Conservation (phyloP, 2,113 vertebrate species). For the Anoplopoma fimbria region DNA sequence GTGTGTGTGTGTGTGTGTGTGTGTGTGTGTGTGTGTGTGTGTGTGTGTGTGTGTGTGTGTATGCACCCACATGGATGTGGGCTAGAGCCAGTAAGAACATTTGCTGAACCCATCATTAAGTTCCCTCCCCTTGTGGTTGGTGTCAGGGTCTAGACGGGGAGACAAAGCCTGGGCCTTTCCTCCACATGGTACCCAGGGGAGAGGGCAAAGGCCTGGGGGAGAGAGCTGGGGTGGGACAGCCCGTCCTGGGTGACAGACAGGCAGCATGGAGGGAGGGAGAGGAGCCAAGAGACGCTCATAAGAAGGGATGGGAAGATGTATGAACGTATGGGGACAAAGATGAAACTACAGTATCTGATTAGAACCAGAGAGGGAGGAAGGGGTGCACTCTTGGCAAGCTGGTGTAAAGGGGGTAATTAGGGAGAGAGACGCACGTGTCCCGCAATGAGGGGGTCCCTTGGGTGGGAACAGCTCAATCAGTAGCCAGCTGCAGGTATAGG, state of each 20-base stretch:
- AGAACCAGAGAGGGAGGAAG: conserved; percentile 31
- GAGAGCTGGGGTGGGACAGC: conserved; percentile 44
- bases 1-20: conserved; percentile 7
- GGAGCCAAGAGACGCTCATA: neutral
- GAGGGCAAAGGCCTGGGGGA: conserved; percentile 71
- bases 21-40: conserved; percentile 8
- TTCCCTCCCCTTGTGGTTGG: conserved; percentile 66
- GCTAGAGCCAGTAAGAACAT: conserved; percentile 61
- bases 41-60: neutral
- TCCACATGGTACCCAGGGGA: conserved; percentile 70
- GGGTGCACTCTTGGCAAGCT: conserved; percentile 71
- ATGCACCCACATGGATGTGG: conserved; percentile 43
- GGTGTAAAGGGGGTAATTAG: conserved; percentile 79
- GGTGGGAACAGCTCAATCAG: conserved; percentile 79
- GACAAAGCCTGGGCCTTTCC: conserved; percentile 73
- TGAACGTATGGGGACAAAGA: conserved; percentile 42
- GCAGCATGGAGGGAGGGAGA: conserved; percentile 13
- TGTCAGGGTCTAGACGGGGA: conserved; percentile 76
- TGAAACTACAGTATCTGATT: conserved; percentile 66
- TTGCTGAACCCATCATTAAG: conserved; percentile 78
- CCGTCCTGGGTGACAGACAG: conserved; percentile 65
- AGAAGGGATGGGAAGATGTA: conserved; percentile 29
- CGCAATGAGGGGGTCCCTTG: conserved; percentile 73
- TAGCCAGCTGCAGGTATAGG: conserved; percentile 80
- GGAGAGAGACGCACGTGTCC: conserved; percentile 71